Base-by-base conservation (phyloP, 1,140 invertebrate species). In the Temnothorax longispinosus region DNA sequence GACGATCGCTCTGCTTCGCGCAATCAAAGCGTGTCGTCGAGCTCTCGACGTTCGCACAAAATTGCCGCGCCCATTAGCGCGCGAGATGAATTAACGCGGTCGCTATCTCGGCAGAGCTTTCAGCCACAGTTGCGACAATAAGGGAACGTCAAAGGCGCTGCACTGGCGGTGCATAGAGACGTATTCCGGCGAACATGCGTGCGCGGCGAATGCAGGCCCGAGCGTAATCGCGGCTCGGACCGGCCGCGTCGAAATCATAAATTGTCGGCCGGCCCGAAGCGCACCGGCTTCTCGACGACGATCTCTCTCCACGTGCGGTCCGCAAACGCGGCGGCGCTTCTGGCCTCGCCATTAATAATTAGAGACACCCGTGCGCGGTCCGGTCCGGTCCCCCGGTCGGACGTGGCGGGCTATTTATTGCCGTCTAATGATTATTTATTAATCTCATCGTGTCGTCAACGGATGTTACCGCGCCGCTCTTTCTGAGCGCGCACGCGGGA, bases 351-450 rank as follows among this genome's bases (percentile, higher is more conserved):
- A 91, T 92, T 92, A 92, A 92, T 92, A 92, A 92, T 92, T 92
- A 88, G 85, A 90, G 90, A 92, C 87, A 87, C 56, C 77, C 90
- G 85, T 87, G 72, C 84, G 44, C 62, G 81, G 67, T 64, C 54
- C 74, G 54, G 84, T 84, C 78, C 27, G 27, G 27, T 27, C 1
- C 27, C 64, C 74, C 7, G 35, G 35, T 69, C 82, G 85, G 86
- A 88, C 72, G 76, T 65, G 64, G 69, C 76, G 72, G 52, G 77
- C 91, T 93, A 93, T 93, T 93, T 93, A 93, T 93, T 93, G 91
- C 90, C 86, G 88, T 78, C 87, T 93, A 93, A 93, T 93, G 90
- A 93, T 93, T 93, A 93, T 93, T 93, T 93, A 93, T 93, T 93
- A 93, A 93, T 93, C 88, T 88, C 81, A 60, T 47, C 54, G 75